Conservation (phyloP, 2,113 vertebrate species). For the Cynopterus brachyotis region DNA sequence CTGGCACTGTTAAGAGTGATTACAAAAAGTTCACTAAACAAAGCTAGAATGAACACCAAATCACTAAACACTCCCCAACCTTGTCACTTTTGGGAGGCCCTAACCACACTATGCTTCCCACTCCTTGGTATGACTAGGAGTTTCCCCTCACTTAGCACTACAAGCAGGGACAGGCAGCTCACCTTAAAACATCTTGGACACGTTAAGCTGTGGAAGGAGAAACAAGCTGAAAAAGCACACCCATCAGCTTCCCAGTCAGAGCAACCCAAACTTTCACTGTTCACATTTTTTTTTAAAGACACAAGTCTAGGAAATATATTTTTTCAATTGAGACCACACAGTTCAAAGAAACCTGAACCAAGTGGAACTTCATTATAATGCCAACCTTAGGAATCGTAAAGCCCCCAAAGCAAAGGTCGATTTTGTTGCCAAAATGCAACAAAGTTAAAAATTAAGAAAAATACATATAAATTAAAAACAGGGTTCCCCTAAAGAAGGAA, state of each 20-base stretch:
- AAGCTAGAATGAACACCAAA: neutral
- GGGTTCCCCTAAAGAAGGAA: conserved; percentile 34
- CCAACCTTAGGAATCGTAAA: conserved; percentile 48
- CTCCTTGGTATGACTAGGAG: neutral
- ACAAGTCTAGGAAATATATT: conserved; percentile 42
- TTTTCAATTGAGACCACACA: conserved; percentile 58
- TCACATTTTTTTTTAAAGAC: conserved; percentile 62
- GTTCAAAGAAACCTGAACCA: conserved; percentile 64
- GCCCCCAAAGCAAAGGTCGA: conserved; percentile 64
- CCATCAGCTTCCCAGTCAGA: neutral
- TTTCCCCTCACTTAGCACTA: neutral
- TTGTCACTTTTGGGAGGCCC: neutral
- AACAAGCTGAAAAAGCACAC: neutral
- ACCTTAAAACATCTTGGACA: neutral
- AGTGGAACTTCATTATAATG: conserved; percentile 58
- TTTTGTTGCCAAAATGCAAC: conserved; percentile 79
- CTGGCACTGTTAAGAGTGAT: neutral
- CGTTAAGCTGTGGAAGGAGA: neutral
- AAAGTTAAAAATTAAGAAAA: conserved; percentile 65
- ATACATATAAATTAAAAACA: conserved; percentile 74
- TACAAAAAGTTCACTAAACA: neutral
- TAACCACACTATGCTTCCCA: neutral
- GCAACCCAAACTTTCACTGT: conserved; percentile 47
- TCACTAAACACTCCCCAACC: neutral
- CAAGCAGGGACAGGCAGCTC: neutral